These are phyloP conservation scores for Hemithea aestivaria DNA, from an alignment of 2,888 invertebrate species.

Conservation along the genomic window DNA sequence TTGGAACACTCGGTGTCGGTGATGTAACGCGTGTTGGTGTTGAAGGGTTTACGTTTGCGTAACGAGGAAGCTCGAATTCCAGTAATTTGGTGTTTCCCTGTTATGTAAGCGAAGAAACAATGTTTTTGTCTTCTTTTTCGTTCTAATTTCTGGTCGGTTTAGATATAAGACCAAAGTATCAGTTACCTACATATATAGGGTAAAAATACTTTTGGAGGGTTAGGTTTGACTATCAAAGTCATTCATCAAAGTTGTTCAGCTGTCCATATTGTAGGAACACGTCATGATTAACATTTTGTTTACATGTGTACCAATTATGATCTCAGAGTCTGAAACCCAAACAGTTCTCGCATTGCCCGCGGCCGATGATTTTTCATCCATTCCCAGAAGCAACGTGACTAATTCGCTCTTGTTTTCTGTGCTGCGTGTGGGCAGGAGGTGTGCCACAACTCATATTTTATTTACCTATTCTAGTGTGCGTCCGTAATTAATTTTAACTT, in stretches of 20 bases:
- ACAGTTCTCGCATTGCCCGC: slow-evolving; percentile 6
- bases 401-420: slow-evolving; percentile 25
- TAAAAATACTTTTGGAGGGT: no score
- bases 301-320: slow-evolving; percentile 10
- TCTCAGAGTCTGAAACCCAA: slow-evolving; percentile 8
- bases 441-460: slow-evolving; percentile 21
- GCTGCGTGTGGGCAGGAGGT: slow-evolving; percentile 25
- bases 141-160: no score
- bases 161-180: no score
- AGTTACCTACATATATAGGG: no score
- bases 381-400: slow-evolving; percentile 26
- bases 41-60: slow-evolving; percentile 13
- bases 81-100: not conserved
- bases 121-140: no score
- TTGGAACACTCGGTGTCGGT: slow-evolving; percentile 19
- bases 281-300: slow-evolving; percentile 1
- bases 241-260: slow-evolving; percentile 4
- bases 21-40: slow-evolving; percentile 12
- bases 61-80: slow-evolving; percentile 8
- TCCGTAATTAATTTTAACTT: slow-evolving; percentile 24
- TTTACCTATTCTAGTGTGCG: slow-evolving; percentile 22
- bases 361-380: slow-evolving; percentile 20
- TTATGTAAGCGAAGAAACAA: no score
- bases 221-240: no score
- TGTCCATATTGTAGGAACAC: slow-evolving; percentile 1